Evolutionary conservation across 2,113 vertebrate species (phyloP).

Genomic region (Atherinomorus stipes): DNA sequence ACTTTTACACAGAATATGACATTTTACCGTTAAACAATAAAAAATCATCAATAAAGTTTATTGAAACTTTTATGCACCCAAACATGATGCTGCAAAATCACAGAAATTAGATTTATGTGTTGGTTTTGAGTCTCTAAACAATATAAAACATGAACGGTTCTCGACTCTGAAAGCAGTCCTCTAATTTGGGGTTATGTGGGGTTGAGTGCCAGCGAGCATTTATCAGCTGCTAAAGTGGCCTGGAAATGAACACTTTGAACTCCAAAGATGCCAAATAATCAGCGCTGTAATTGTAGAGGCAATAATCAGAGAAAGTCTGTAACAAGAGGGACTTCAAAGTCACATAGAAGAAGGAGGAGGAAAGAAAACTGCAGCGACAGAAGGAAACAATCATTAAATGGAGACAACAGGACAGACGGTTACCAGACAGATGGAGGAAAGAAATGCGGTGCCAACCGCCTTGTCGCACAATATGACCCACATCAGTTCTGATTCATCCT

Average conservation of each 20-base stretch:
- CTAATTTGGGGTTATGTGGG: constrained; percentile 10
- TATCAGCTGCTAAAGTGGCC: constrained; percentile 18
- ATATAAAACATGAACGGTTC: background rate
- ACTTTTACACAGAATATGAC: no score
- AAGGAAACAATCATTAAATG: background rate
- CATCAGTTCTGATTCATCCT: background rate
- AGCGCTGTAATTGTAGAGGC: background rate
- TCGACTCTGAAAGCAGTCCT: background rate
- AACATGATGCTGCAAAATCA: no score
- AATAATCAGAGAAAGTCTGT: constrained; percentile 6
- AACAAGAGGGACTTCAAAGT: constrained; percentile 1
- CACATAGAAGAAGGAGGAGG: background rate
- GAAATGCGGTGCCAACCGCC: background rate
- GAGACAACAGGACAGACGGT: background rate
- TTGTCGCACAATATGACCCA: background rate
- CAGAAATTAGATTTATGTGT: no score
- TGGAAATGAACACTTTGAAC: constrained; percentile 2
- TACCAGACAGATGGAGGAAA: constrained; percentile 1
- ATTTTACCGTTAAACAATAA: no score
- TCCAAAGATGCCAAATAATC: background rate
- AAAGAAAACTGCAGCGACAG: background rate
- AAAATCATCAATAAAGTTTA: no score
- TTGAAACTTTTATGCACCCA: no score
- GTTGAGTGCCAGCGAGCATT: background rate
- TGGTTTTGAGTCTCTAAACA: background rate